These are phyloP conservation scores for Plecotus auritus DNA, from an alignment of 2,113 vertebrate genomes.

Conservation along the genomic window DNA sequence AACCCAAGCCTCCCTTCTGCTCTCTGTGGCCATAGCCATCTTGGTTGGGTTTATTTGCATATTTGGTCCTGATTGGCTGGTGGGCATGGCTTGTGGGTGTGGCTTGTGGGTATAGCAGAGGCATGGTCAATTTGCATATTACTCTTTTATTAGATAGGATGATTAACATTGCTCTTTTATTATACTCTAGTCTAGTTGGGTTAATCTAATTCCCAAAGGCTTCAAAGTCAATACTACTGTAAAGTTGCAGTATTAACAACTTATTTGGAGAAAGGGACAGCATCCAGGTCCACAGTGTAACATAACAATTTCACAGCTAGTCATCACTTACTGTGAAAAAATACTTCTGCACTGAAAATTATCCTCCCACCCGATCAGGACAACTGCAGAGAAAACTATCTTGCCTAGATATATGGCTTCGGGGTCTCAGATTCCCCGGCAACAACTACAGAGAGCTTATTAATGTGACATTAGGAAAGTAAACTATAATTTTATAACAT, in stretches of 20 bases:
- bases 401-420: background rate
- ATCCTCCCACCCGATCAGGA: background rate
- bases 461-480: background rate
- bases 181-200: background rate
- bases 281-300: background rate
- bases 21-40: too few relatives aligned
- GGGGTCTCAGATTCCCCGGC: background rate
- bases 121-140: too few relatives aligned
- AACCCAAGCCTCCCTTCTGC: too few relatives aligned
- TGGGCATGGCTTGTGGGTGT: too few relatives aligned
- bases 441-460: background rate
- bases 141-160: too few relatives aligned
- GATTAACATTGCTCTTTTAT: background rate
- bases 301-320: background rate
- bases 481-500: background rate
- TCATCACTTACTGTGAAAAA: conserved; percentile 40
- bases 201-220: background rate
- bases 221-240: background rate
- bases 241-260: background rate
- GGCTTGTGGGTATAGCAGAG: too few relatives aligned
- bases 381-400: background rate
- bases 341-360: background rate
- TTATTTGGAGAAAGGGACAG: background rate
- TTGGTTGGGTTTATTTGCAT: too few relatives aligned
- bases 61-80: too few relatives aligned